Conservation (phyloP, 1,140 invertebrate species). For the Popillia japonica region DNA sequence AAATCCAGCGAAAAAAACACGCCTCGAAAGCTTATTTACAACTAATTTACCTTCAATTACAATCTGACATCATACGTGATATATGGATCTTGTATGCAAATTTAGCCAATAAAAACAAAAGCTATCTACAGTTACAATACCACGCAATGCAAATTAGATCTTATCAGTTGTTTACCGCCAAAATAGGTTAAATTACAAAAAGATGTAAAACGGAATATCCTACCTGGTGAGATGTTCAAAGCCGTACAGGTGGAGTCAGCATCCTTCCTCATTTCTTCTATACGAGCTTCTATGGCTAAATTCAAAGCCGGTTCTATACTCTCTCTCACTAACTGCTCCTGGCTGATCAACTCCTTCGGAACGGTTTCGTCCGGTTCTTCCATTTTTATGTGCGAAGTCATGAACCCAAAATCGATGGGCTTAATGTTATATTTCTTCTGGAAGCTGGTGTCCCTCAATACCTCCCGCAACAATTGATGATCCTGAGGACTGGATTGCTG, state of each 20-base stretch:
- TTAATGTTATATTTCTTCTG: constrained; percentile 82
- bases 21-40: background rate
- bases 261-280: constrained; percentile 85
- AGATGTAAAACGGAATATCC: constrained; percentile 54
- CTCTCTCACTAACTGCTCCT: constrained; percentile 71
- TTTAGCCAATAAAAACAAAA: constrained; percentile 21
- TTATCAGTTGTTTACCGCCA: too few relatives aligned
- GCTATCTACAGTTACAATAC: too few relatives aligned
- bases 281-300: constrained; percentile 86
- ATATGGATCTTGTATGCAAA: background rate
- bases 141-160: too few relatives aligned
- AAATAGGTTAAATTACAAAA: too few relatives aligned
- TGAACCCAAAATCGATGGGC: constrained; percentile 74
- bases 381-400: constrained; percentile 65
- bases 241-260: constrained; percentile 84
- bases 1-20: background rate
- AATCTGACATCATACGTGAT: background rate
- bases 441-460: constrained; percentile 82
- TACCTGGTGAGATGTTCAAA: constrained; percentile 86
- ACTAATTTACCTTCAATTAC: background rate
- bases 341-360: constrained; percentile 58
- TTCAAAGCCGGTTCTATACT: constrained; percentile 85
- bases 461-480: constrained; percentile 81
- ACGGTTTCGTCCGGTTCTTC: constrained; percentile 65
- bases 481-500: constrained; percentile 63